Base-by-base conservation (phyloP, 2,888 invertebrate genomes). In the Callyntrura sp. region DNA sequence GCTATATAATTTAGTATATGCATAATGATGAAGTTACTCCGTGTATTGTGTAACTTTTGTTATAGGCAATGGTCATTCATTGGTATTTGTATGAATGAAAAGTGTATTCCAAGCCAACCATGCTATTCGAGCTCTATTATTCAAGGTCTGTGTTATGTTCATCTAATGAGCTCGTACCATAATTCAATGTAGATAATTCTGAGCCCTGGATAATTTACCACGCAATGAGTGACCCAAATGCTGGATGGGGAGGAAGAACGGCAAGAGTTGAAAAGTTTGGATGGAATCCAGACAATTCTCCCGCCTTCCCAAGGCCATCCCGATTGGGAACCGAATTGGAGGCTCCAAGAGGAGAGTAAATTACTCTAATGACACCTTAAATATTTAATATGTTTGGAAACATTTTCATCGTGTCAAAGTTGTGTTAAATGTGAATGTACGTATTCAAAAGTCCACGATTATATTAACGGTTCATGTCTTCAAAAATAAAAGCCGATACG, bases 151-250 rank as follows among this genome's bases (percentile, higher is more conserved):
- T n/a, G n/a, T n/a, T n/a, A n/a, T 70, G n/a, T 28, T 35, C 25
- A 35, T 70, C 12, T n/a, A 20, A 70, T 25, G 35, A 70, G 43
- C 14, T 43, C 48, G 73, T 43, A 43, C 3, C 17, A n/a, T 28
- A 73, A 73, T 14, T 45, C 6, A 35, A 51, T 85, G 8, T 57
- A 92, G 93, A 93, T 90, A 78, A 87, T 17, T 85, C 81, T 8
- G 93, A 93, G 28, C 88, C 91, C 0, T 93, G 92, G 92, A 91
- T 93, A 14, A 90, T 93, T 5, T 93, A 93, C 51, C 93, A 93
- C 55, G 93, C 92, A 1, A 93, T 93, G 93, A 85, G 83, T 17
- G 68, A 68, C 28, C 84, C 92, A 11, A 84, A 92, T 82, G 92
- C 85, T 17, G 93, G 92, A 28, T 88, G 88, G 84, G 82, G 9